Evolutionary conservation across 2,113 vertebrate genomes (phyloP), one percentile per base, ranked within the genome.

Genomic region (Peromyscus leucopus): DNA sequence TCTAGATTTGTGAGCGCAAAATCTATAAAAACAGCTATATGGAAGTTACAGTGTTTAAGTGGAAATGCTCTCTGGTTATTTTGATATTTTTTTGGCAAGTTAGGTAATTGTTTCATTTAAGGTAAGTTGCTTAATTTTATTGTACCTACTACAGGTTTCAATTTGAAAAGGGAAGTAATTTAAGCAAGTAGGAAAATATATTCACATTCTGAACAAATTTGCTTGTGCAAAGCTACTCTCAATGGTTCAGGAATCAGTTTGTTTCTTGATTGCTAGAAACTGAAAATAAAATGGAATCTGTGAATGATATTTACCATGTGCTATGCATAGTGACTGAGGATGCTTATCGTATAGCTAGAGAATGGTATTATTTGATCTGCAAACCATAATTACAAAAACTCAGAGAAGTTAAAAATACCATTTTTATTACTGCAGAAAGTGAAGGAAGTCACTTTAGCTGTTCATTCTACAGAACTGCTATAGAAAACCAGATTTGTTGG

Each of bases 71-170:
- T 92, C 51, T 91, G 33, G 24, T 61, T 91, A 76, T 78, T 87
- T 57, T 22, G 21, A 4, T 11, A 72, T n/a, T 71, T 94, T 94
- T 89, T 42, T 96, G 83, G 19, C 36, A 82, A 71, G 13, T 76
- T 31, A 59, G 26, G 12, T 69, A 93, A 82, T 55, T 75, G 55
- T 15, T 42, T 9, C 39, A 63, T 93, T 93, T 85, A 75, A 89
- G 28, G 61, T 71, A 90, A 78, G 7, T 93, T 90, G 9, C 36
- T 85, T 92, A 51, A 93, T 89, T 95, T 93, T 79, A 80, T 85
- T 93, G 48, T 17, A 92, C 33, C 59, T 83, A 80, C n/a, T 71
- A 42, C 22, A 93, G 5, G 65, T 85, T 94, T 89, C 94, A 90
- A 82, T 82, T n/a, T 88, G 71, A 95, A 88, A 2, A 71, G 36